Percentiles rank a stretch among this genome's conserved stretches.
Evolutionary conservation across 2,797 vertebrate genomes (phyloP).

Genomic region (Gadopsis marmoratus): DNA sequence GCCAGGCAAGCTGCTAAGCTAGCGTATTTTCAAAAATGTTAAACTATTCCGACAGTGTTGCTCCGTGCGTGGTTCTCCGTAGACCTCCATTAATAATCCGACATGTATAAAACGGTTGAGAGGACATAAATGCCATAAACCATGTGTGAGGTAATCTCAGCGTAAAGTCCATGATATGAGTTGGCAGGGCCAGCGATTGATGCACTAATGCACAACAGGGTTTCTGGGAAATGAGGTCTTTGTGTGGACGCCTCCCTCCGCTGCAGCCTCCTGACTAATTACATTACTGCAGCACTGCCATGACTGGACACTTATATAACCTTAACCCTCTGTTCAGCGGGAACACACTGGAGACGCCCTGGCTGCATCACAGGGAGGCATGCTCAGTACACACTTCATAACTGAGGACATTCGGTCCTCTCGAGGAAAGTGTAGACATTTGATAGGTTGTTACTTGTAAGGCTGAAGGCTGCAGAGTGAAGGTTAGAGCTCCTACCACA

Average conservation of each 20-base stretch:
- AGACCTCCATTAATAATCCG: not conserved
- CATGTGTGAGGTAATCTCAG: not conserved
- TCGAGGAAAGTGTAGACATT: conserved; percentile 2
- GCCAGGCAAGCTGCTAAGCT: not conserved
- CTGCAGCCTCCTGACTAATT: conserved; percentile 70
- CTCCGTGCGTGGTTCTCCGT: not conserved
- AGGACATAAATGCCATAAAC: conserved; percentile 1
- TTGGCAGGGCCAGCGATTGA: conserved; percentile 11
- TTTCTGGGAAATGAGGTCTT: conserved; percentile 65
- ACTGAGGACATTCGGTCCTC: conserved; percentile 14
- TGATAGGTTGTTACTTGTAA: conserved; percentile 2
- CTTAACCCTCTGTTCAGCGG: conserved; percentile 69
- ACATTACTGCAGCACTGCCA: conserved; percentile 73
- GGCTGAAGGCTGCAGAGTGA: not conserved
- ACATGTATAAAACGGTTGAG: not conserved
- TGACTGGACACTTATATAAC: conserved; percentile 72
- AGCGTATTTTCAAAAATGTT: too few relatives aligned
- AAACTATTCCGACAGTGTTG: too few relatives aligned
- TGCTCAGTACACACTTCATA: not conserved
- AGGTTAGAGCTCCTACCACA: conserved; percentile 58
- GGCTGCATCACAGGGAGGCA: conserved; percentile 24
- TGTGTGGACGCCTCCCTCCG: conserved; percentile 51
- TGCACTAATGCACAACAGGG: conserved; percentile 46
- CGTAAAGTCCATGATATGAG: conserved; percentile 10
- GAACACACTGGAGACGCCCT: conserved; percentile 45